phyloP scores from a whole-genome alignment of 1,140 invertebrate species.

The Pseudachorutes palmiensis region DNA sequence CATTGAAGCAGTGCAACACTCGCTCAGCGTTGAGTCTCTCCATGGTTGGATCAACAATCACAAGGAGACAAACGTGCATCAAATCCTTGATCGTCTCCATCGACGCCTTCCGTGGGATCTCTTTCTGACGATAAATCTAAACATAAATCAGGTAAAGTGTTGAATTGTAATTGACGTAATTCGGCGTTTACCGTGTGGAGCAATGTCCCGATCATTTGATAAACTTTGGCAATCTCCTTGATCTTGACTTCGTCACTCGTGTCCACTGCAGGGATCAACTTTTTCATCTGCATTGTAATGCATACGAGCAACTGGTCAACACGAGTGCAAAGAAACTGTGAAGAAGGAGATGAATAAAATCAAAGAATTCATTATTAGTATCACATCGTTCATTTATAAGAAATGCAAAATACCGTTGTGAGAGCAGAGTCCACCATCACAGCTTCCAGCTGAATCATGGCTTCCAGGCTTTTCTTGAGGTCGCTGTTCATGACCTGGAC shows the following conservation, averaged over 20 bases:
- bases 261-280: constrained; percentile 18
- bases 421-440: constrained; percentile 40
- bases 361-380: too few relatives aligned
- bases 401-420: constrained; percentile 14
- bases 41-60: constrained; percentile 61
- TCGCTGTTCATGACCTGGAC: constrained; percentile 62
- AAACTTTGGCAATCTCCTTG: constrained; percentile 46
- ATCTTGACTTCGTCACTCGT: constrained; percentile 32
- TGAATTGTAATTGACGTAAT: too few relatives aligned
- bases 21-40: constrained; percentile 53
- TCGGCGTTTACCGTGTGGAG: constrained; percentile 22
- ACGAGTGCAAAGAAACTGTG: constrained; percentile 36
- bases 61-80: constrained; percentile 55
- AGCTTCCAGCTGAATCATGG: constrained; percentile 57
- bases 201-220: constrained; percentile 42
- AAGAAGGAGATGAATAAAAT: too few relatives aligned
- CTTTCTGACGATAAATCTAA: neutral
- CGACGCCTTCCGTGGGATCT: constrained; percentile 40
- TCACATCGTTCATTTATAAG: too few relatives aligned
- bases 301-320: constrained; percentile 31
- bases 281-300: constrained; percentile 22
- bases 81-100: constrained; percentile 59
- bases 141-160: neutral
- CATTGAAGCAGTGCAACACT: constrained; percentile 65
- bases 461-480: constrained; percentile 54